Evolutionary conservation across 2,888 invertebrate species (phyloP).

Genomic region (Tetranychus piercei): DNA sequence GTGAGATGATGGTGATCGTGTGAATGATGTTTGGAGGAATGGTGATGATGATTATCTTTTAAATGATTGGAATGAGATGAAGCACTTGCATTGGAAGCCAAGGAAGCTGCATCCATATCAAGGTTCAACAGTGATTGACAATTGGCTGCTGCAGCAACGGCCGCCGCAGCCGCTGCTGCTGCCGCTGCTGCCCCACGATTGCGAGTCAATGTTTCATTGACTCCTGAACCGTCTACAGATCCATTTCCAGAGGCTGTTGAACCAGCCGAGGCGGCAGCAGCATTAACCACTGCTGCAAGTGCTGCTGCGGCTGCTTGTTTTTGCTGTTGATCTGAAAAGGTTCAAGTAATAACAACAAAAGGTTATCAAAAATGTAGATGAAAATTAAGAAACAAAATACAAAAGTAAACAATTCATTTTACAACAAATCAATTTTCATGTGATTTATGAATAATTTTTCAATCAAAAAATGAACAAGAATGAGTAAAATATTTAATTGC

Average conservation of each 20-base stretch:
- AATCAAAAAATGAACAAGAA: not conserved
- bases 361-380: not conserved
- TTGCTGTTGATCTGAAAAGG: conserved; percentile 7
- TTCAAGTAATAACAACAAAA: not conserved
- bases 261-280: not conserved
- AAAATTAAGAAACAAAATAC: no score
- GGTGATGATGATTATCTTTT: conserved; percentile 1
- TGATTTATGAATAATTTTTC: not conserved
- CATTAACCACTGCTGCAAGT: not conserved
- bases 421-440: not conserved
- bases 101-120: conserved; percentile 14
- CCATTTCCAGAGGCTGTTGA: not conserved
- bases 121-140: conserved; percentile 16
- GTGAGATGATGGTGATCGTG: not conserved
- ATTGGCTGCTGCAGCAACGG: conserved; percentile 16
- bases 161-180: conserved; percentile 18
- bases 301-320: conserved; percentile 7
- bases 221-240: not conserved
- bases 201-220: not conserved
- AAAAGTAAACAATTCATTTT: no score
- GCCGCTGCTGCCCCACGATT: conserved; percentile 13
- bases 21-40: not conserved
- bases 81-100: not conserved
- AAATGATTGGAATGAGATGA: conserved; percentile 2
- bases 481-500: not conserved